Base-by-base conservation (phyloP, 2,888 invertebrate genomes). In the Proisotoma minuta region DNA sequence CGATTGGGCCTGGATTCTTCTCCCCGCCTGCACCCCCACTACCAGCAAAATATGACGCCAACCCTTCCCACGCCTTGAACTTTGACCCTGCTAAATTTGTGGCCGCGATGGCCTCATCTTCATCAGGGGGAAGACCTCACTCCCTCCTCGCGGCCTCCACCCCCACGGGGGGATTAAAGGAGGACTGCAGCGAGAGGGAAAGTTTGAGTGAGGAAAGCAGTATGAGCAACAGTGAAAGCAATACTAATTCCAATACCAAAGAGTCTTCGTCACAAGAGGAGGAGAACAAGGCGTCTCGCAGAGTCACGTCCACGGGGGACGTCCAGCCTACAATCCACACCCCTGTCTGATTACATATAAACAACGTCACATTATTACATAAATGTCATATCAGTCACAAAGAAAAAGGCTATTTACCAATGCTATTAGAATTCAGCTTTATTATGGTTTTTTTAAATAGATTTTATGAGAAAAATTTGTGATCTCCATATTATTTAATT, bases 281-380 rank as follows among this genome's bases (percentile, higher is more conserved):
- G 23, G 8, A 58, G 52, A 50, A 27, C 53, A 39, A 56, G 8
- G 39, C 34, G 23, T 23, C 62, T 39, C 56, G 62, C 10, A 57
- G 62, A 52, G 53, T 60, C 22, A 57, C 54, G 10, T 62, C 62
- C 24, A 62, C 62, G 1, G 60, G 62, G 22, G 60, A 59, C 29
- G 64, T 59, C 10, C 52, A 56, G 26, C 62, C 62, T 18, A 52
- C 65, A 50, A 65, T 65, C 57, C 65, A 65, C 40, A 65, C 65
- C 1, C 60, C 65, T 12, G 65, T 65, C 5, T 65, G 59, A n/a
- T n/a, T n/a, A 51, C 43, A 51, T 23, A 26, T 29, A 43, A 10
- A 47, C 47, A 10, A 34, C 34, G 34, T 10, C 8, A 34, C 8
- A 34, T n/a, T n/a, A n/a, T n/a, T n/a, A n/a, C n/a, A 34, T 15